Evolutionary conservation across 1,140 invertebrate genomes (phyloP).

Genomic region (Cyclina sinensis): DNA sequence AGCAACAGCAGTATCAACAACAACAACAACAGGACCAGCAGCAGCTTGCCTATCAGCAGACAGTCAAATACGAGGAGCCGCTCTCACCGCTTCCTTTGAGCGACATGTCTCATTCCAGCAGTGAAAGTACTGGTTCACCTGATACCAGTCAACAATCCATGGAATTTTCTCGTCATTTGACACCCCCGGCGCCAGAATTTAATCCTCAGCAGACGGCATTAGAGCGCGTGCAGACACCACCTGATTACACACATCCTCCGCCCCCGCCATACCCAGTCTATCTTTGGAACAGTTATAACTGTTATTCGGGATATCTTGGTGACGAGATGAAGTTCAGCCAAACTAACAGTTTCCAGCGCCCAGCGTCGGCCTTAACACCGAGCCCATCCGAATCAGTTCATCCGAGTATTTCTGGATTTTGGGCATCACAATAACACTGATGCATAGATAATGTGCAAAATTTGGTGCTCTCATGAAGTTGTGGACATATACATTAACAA

Average conservation of each 20-base stretch:
- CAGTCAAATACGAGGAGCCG: constrained; percentile 36
- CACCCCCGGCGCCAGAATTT: constrained; percentile 1
- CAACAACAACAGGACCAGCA: constrained; percentile 23
- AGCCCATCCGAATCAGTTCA: not conserved
- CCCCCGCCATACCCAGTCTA: constrained; percentile 60
- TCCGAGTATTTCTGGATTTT: not conserved
- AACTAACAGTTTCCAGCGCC: not conserved
- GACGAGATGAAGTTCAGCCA: not conserved
- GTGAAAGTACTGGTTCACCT: constrained; percentile 47
- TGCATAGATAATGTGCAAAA: not conserved
- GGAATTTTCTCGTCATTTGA: not conserved
- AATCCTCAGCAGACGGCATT: not conserved
- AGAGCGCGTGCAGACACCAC: not conserved
- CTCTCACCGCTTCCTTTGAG: constrained; percentile 35
- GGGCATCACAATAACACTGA: not conserved
- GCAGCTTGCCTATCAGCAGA: not conserved
- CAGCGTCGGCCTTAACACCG: too few species aligned
- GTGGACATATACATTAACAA: too few species aligned
- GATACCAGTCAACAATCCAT: not conserved
- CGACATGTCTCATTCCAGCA: constrained; percentile 55
- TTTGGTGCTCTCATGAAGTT: not conserved
- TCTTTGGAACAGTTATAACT: constrained; percentile 31
- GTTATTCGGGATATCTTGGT: not conserved
- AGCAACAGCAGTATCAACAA: not conserved
- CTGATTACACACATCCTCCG: not conserved